Base-by-base conservation (phyloP, 2,888 invertebrate genomes). In the Pterostichus niger region DNA sequence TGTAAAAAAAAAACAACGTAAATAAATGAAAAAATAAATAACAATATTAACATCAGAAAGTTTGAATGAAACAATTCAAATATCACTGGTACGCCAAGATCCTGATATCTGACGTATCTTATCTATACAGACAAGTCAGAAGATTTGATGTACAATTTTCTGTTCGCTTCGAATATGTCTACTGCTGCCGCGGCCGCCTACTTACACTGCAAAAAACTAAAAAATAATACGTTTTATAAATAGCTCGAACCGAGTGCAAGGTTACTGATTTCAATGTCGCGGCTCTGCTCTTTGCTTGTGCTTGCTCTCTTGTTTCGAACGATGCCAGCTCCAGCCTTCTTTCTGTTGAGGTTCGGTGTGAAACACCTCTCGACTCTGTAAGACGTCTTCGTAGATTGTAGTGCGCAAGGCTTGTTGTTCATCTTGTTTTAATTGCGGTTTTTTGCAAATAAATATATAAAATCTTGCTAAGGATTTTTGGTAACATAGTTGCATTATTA, bases 181-280 rank as follows among this genome's bases (percentile, higher is more conserved):
- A 71, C 68, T 31, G 33, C 33, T 64, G 33, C 64, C 35, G 73
- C 33, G 46, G 31, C 75, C 81, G 71, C 81, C 81, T 73, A 81
- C 73, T 68, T 61, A 75, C 46, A 49, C 46, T 73, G 82, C 82
- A 82, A 75, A 82, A 59, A 59, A 61, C 44, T 52, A 81, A 81
- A 82, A 82, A 82, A 68, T 61, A 49, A 61, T 68, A 59, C 15
- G 78, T 61, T 59, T 78, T 82, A 82, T 82, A 75, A 83, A 82
- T 84, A 84, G 79, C 73, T 78, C 84, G 83, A 76, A 84, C 83
- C 77, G 84, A 80, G 80, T 83, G 84, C 86, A 86, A 86, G 86
- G 86, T 85, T 85, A 85, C 80, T 79, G 83, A 83, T 85, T 86
- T 85, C 86, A 86, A 86, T 86, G 85, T 86, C 86, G 84, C 75